Conservation (phyloP, 2,113 vertebrate species). For the Lamprotornis superbus region DNA sequence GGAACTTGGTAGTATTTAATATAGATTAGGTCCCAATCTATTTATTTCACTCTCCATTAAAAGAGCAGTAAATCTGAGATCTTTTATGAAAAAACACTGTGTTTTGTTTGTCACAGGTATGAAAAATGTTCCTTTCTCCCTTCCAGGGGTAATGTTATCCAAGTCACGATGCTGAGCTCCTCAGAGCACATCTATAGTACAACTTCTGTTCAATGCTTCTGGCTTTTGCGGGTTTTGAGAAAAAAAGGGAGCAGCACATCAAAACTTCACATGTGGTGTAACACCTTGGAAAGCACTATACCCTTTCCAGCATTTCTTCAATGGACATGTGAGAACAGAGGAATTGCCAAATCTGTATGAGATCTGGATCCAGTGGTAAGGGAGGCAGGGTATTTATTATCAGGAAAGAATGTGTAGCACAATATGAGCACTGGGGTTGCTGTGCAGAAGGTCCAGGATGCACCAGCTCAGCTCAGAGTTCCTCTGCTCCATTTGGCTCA, state of each 20-base stretch:
- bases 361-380: neutral
- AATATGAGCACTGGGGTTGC: neutral
- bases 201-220: neutral
- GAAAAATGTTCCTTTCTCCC: neutral
- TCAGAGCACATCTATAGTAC: neutral
- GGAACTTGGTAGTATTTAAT: neutral
- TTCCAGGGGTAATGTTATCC: neutral
- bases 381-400: neutral
- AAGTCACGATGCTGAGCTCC: neutral
- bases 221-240: neutral
- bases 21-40: neutral
- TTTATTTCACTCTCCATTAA: neutral
- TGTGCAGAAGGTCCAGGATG: neutral
- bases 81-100: neutral
- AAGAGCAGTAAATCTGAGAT: neutral
- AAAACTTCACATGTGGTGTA: neutral
- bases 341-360: neutral
- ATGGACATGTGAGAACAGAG: neutral
- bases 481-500: neutral
- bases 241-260: neutral
- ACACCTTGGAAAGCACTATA: neutral
- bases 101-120: neutral
- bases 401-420: neutral
- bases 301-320: neutral
- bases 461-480: fast-evolving